Evolutionary conservation across 2,888 invertebrate species (phyloP).

Genomic region (Eupithecia abbreviata): DNA sequence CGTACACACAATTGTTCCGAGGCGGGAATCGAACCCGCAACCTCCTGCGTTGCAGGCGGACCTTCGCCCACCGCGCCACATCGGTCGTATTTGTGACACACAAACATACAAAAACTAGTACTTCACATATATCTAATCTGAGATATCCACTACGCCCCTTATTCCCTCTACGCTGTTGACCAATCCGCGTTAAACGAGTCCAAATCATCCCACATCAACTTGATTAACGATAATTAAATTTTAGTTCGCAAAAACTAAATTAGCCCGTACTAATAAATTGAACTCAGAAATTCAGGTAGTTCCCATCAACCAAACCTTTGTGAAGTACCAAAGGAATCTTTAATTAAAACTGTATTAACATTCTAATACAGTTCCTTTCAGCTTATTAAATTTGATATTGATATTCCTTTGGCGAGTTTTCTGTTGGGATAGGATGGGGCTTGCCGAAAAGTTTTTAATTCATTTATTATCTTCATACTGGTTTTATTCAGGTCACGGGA

Average conservation of each 20-base stretch:
- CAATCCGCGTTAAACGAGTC: not conserved
- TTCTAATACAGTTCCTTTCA: conserved; percentile 39
- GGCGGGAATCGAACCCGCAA: too few relatives aligned
- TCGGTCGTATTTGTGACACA: too few relatives aligned
- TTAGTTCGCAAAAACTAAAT: conserved; percentile 9
- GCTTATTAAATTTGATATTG: conserved; percentile 43
- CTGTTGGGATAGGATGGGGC: conserved; percentile 4
- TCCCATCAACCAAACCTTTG: conserved; percentile 19
- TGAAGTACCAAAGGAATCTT: conserved; percentile 17
- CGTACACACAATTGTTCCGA: too few relatives aligned
- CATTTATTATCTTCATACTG: conserved; percentile 5
- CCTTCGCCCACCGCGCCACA: too few relatives aligned
- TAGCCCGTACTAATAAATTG: conserved; percentile 5
- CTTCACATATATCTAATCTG: too few relatives aligned
- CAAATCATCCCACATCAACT: not conserved
- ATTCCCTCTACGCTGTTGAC: not conserved
- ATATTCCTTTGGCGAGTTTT: conserved; percentile 34
- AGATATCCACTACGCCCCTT: too few relatives aligned
- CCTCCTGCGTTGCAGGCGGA: too few relatives aligned
- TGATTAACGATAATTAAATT: conserved; percentile 3
- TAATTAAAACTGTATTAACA: conserved; percentile 41
- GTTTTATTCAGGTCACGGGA: conserved; percentile 11
- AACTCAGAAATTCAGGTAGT: conserved; percentile 8
- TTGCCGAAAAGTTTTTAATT: conserved; percentile 7
- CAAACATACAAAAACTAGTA: too few relatives aligned